Evolutionary conservation across 2,888 invertebrate genomes (phyloP).

Genomic region (Meganola albula): DNA sequence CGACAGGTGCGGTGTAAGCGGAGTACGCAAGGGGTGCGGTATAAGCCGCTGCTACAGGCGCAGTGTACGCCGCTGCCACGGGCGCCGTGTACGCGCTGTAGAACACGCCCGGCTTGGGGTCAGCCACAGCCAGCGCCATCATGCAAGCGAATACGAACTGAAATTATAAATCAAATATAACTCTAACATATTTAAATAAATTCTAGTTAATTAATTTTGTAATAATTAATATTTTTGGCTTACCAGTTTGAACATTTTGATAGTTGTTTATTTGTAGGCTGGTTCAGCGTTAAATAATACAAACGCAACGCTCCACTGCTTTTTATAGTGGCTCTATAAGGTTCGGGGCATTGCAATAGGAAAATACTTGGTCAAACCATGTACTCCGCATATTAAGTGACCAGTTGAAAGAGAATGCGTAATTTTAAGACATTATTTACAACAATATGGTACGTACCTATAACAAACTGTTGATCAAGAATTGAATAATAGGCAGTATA

Average conservation of each 20-base stretch:
- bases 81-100: conserved; percentile 45
- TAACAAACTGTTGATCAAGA: no score
- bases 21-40: conserved; percentile 39
- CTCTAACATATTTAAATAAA: no score
- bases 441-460: no score
- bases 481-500: no score
- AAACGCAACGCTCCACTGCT: no score
- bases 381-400: no score
- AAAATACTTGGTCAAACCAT: no score
- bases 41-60: conserved; percentile 35
- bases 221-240: conserved; percentile 14
- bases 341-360: no score
- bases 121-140: conserved; percentile 57
- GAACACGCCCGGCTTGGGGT: conserved; percentile 48
- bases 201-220: background rate
- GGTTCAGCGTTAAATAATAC: conserved; percentile 27
- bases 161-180: conserved; percentile 26
- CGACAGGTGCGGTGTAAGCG: conserved; percentile 46
- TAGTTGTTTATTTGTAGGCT: conserved; percentile 19
- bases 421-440: no score
- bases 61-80: conserved; percentile 43
- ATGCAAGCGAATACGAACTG: conserved; percentile 69
- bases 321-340: no score
- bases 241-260: conserved; percentile 46
- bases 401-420: no score